These are phyloP conservation scores for Tanaodytes sp. DNA, from an alignment of 2,888 invertebrate species.

Conservation along the genomic window DNA sequence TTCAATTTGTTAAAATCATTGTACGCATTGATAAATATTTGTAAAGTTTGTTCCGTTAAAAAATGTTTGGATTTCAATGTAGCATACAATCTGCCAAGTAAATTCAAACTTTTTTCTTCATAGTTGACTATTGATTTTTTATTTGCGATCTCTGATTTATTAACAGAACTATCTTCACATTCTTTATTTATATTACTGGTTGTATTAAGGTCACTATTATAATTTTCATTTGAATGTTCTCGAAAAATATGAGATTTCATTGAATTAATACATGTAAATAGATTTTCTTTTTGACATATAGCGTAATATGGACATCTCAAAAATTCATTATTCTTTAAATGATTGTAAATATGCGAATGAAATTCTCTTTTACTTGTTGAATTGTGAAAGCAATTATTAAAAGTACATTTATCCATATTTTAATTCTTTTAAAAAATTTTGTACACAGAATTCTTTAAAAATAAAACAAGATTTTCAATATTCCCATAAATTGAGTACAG, in stretches of 20 bases:
- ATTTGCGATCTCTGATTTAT: not conserved
- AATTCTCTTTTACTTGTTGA: conserved; percentile 1
- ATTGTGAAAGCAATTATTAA: not conserved
- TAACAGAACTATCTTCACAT: not conserved
- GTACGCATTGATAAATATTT: too few relatives aligned
- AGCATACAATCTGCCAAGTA: not conserved
- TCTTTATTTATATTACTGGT: not conserved
- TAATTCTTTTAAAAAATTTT: too few relatives aligned
- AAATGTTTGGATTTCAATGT: conserved; percentile 6
- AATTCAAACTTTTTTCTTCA: not conserved
- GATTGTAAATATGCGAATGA: conserved; percentile 16
- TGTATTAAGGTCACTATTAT: too few relatives aligned
- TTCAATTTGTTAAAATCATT: too few relatives aligned
- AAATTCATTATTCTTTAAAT: conserved; percentile 2
- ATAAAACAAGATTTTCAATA: too few relatives aligned
- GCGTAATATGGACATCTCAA: conserved; percentile 14
- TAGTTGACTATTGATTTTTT: not conserved
- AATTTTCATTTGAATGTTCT: not conserved
- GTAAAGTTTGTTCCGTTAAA: not conserved
- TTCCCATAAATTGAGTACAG: too few relatives aligned
- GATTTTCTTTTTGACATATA: conserved; percentile 1
- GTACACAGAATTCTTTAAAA: too few relatives aligned
- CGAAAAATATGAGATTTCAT: conserved; percentile 13
- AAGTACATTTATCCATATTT: not conserved
- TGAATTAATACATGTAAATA: conserved; percentile 7